phyloP scores from a whole-genome alignment of 2,113 vertebrate species.

The Rhizomys pruinosus region DNA sequence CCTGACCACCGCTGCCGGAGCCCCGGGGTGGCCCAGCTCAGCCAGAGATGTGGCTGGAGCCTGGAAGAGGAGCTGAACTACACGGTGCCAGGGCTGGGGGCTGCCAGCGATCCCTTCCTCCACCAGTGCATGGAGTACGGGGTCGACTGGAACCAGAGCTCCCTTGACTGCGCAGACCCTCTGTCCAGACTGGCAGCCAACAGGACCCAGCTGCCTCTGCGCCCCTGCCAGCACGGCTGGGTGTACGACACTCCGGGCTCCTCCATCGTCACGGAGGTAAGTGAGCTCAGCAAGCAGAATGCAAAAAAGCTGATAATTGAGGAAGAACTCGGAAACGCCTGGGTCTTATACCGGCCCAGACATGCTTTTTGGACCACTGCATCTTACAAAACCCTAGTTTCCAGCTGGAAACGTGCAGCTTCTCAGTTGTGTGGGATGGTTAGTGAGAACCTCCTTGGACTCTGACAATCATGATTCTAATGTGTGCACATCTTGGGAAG shows the following conservation, averaged over 20 bases:
- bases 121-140: conserved; percentile 85
- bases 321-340: neutral
- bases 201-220: conserved; percentile 23
- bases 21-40: conserved; percentile 81
- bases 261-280: conserved; percentile 86
- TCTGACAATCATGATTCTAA: neutral
- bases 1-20: conserved; percentile 86
- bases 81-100: conserved; percentile 76
- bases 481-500: neutral
- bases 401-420: neutral
- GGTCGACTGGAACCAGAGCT: conserved; percentile 86
- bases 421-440: neutral
- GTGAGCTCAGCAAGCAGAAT: accelerated
- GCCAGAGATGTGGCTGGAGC: conserved; percentile 82
- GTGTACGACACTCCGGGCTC: conserved; percentile 78
- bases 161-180: conserved; percentile 81
- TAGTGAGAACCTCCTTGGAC: neutral
- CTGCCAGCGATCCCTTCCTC: neutral
- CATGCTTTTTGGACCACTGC: neutral
- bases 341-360: neutral
- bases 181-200: conserved; percentile 60
- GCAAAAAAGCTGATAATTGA: neutral
- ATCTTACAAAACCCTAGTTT: neutral
- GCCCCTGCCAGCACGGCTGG: conserved; percentile 84
- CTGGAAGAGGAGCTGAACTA: conserved; percentile 84